phyloP scores from a whole-genome alignment of 2,797 vertebrate species.

The Enteromius thamalakanensis region DNA sequence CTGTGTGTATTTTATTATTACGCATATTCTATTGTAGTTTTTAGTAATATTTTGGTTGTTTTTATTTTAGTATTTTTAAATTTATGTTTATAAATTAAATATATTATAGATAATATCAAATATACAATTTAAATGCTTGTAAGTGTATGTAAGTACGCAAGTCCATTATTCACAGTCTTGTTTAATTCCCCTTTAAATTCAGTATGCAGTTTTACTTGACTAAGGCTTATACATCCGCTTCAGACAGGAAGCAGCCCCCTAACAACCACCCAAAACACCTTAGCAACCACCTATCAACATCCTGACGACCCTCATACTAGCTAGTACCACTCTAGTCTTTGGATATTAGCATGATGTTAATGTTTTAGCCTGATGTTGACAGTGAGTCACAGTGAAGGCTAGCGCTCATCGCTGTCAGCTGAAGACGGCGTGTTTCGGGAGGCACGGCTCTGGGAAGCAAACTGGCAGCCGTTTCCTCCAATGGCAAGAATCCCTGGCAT shows the following conservation, averaged over 20 bases:
- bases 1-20: background rate
- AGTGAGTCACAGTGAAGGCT: background rate
- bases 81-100: too few species aligned
- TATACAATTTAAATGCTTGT: too few species aligned
- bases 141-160: background rate
- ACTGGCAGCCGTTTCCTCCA: slow-evolving; percentile 60
- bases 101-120: too few species aligned
- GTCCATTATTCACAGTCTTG: background rate
- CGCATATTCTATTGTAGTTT: background rate
- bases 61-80: background rate
- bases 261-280: background rate
- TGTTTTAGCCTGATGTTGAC: background rate
- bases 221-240: background rate
- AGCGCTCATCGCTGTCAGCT: slow-evolving; percentile 38
- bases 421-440: slow-evolving; percentile 41
- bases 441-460: slow-evolving; percentile 39
- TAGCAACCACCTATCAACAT: background rate
- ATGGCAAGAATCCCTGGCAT: slow-evolving; percentile 52
- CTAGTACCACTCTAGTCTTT: background rate
- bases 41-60: background rate
- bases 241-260: background rate
- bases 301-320: background rate
- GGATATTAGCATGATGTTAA: background rate
- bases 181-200: background rate
- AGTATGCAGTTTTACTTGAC: background rate